These are phyloP conservation scores for Daubentonia madagascariensis DNA, from an alignment of 2,113 vertebrate genomes.

Conservation along the genomic window DNA sequence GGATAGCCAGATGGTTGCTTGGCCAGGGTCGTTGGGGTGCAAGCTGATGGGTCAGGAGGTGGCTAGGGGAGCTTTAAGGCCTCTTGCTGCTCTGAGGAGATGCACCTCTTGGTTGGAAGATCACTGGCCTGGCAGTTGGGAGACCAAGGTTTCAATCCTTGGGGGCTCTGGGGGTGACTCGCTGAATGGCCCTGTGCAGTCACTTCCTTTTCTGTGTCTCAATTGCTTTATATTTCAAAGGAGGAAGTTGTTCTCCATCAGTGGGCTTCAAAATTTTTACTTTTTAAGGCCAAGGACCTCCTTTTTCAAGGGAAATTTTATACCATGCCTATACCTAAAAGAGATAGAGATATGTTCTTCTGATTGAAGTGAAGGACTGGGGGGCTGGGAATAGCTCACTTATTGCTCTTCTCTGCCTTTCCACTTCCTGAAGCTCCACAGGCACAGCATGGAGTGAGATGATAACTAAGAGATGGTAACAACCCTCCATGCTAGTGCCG, in stretches of 20 bases:
- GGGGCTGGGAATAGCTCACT: not conserved
- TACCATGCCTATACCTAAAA: not conserved
- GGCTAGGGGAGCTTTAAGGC: not conserved
- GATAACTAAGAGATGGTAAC: not conserved
- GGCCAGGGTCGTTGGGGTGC: not conserved
- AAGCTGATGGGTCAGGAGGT: not conserved
- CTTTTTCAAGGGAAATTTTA: not conserved
- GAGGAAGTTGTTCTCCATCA: not conserved
- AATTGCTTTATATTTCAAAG: not conserved
- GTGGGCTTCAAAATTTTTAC: not conserved
- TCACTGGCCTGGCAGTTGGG: not conserved
- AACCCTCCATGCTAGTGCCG: not conserved
- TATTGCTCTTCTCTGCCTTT: not conserved
- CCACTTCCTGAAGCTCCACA: not conserved
- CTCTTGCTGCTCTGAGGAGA: not conserved
- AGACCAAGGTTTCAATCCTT: not conserved
- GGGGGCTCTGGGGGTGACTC: not conserved
- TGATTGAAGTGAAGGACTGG: not conserved
- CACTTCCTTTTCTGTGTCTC: not conserved
- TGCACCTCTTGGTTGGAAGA: not conserved
- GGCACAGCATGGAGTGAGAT: not conserved
- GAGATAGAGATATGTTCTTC: not conserved
- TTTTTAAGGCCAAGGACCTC: not conserved
- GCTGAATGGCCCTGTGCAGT: not conserved
- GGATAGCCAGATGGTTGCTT: not conserved